Base-by-base conservation (phyloP, 2,888 invertebrate species). In the Hypsopygia costalis region DNA sequence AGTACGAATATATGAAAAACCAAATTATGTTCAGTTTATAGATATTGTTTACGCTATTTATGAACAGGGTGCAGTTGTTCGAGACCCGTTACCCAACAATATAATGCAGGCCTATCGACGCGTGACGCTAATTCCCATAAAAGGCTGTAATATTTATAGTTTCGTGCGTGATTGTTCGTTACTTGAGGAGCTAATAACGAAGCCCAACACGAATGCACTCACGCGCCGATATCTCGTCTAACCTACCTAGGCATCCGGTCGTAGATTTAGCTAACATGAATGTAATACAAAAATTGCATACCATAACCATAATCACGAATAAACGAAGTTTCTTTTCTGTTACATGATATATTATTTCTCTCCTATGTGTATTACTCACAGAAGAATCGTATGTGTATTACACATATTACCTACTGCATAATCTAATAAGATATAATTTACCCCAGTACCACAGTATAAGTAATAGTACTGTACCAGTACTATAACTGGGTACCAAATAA, bases 301-400 rank as follows among this genome's bases (percentile, higher is more conserved):
- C 51, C 49, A 54, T 58, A 58, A 50, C 63, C 58, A 60, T 55
- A 65, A 62, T 72, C 64, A 69, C 58, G 57, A 80, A 72, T 79
- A 79, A 80, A 77, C 62, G 51, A 74, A 58, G 69, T 70, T 74
- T 75, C 68, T 69, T 77, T 81, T 77, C 70, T 69, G 69, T 73
- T 77, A 53, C 43, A 43, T 47, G 58, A 49, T 51, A 44, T 55
- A 54, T 55, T 61, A 59, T 59, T 65, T 64, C 4, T 64, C 4
- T 32, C 36, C 21, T 31, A 29, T 20, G 27, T 29, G 21, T n/a
- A n/a, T n/a, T n/a, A n/a, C n/a, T n/a, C n/a, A n/a, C n/a, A n/a
- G n/a, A n/a, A n/a, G n/a, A n/a, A n/a, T n/a, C n/a, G n/a, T n/a
- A n/a, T n/a, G n/a, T n/a, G n/a, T n/a, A n/a, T n/a, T n/a, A n/a